A percentile compares a stretch with the other conserved stretches of the same genome.
Conservation (phyloP, 2,113 vertebrate species). For the Lepisosteus osseus region DNA sequence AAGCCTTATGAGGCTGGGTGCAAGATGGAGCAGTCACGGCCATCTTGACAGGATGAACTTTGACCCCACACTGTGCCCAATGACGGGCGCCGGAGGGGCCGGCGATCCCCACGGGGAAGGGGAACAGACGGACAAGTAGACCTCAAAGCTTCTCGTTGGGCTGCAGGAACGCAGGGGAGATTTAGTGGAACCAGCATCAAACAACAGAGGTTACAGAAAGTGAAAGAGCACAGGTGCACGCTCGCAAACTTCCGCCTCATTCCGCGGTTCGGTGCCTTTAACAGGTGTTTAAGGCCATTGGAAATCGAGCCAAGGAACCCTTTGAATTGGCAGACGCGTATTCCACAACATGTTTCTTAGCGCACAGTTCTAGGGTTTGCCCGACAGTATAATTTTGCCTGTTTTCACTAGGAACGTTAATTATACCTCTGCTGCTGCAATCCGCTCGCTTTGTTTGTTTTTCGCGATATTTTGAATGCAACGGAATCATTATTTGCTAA, state of each 20-base stretch:
- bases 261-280: background rate
- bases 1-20: no score
- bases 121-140: slow-evolving; percentile 20
- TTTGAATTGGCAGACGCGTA: background rate
- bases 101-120: slow-evolving; percentile 5
- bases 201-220: slow-evolving; percentile 39
- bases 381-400: slow-evolving; percentile 38
- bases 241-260: background rate
- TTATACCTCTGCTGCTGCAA: slow-evolving; percentile 40
- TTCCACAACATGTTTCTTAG: slow-evolving; percentile 3
- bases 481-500: slow-evolving; percentile 28
- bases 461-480: slow-evolving; percentile 22
- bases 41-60: slow-evolving; percentile 35
- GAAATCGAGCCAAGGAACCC: background rate
- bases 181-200: slow-evolving; percentile 50
- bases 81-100: slow-evolving; percentile 12
- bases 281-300: slow-evolving; percentile 10
- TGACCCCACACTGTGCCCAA: slow-evolving; percentile 9
- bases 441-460: slow-evolving; percentile 29
- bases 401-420: slow-evolving; percentile 41
- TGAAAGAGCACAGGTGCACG: slow-evolving; percentile 39
- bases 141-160: slow-evolving; percentile 6
- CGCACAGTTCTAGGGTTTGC: slow-evolving; percentile 48
- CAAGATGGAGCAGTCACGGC: no score
- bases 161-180: slow-evolving; percentile 31